Evolutionary conservation across 2,797 vertebrate genomes (phyloP), one percentile per base, ranked within the genome.

Genomic region (Esox lucius): DNA sequence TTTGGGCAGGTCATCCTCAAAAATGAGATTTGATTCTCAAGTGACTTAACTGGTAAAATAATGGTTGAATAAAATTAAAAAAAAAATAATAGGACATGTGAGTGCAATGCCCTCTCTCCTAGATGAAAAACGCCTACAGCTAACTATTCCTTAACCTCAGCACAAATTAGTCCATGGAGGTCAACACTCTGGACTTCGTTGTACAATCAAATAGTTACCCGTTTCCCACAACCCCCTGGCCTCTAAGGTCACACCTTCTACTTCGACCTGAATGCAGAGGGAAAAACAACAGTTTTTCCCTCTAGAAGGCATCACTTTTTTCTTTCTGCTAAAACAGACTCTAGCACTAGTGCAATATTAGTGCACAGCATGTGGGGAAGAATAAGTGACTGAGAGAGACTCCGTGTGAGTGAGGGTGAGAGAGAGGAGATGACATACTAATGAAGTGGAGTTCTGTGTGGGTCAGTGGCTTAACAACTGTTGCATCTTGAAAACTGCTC

Each of bases 171-270:
- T 49, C 59, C 66, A 68, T 31, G 19, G 48, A 59, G 31, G 67
- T 75, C 35, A 22, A 74, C 33, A 42, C 31, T 28, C 33, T 13
- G 5, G 56, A 59, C 66, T 46, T 75, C 61, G 65, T 19, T 53
- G 70, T 0, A 2, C 42, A 28, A 2, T 49, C 19, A 65, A 59
- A 62, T 69, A 26, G 26, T 68, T 68, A 1, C 17, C 42, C 46
- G n/a, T 46, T 39, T 35, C 48, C 49, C 1, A 2, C 4, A 16
- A 68, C 51, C 72, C 12, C 42, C n/a, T 46, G 7, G 72, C 75
- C 59, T 70, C 19, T 1, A 70, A 78, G 72, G 70, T 81, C 28
- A n/a, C 2, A 28, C 9, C 12, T 0, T 35, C 49, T 51, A 56
- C 53, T 56, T n/a, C n/a, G n/a, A n/a, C n/a, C n/a, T 53, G 19